phyloP scores from a whole-genome alignment of 2,888 invertebrate species.

The Ophion ventricosus region DNA sequence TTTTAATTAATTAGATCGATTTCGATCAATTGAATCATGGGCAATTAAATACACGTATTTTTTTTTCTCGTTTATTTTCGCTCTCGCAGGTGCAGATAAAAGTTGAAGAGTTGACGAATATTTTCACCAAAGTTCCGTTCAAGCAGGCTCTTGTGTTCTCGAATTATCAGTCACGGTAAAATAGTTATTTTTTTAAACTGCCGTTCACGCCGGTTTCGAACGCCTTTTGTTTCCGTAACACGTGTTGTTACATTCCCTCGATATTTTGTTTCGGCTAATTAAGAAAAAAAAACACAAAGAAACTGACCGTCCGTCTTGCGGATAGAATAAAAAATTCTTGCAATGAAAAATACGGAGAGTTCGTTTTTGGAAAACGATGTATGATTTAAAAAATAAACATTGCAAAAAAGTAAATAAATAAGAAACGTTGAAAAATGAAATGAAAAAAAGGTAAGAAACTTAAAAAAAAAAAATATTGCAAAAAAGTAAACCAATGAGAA shows the following conservation, averaged over 20 bases:
- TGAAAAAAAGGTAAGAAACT: too few species aligned
- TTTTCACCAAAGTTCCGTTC: constrained; percentile 90
- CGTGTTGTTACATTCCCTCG: background rate
- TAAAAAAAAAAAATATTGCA: too few species aligned
- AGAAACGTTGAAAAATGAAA: too few species aligned
- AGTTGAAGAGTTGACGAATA: constrained; percentile 86
- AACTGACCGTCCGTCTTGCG: too few species aligned
- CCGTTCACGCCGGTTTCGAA: background rate
- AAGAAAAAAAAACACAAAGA: too few species aligned
- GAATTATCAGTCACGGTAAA: constrained; percentile 90
- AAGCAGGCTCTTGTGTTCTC: constrained; percentile 97
- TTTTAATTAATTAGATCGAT: background rate
- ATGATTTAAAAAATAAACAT: too few species aligned
- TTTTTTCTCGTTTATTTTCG: background rate
- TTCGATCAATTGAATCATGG: background rate
- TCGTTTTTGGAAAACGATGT: too few species aligned
- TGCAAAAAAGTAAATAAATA: too few species aligned
- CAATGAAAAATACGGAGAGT: too few species aligned
- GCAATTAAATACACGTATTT: background rate
- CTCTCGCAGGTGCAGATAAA: constrained; percentile 84
- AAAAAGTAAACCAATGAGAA: too few species aligned
- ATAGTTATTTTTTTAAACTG: constrained; percentile 20
- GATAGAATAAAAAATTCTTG: too few species aligned
- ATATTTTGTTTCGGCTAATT: too few species aligned
- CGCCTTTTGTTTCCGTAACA: background rate